phyloP scores from a whole-genome alignment of 2,113 vertebrate genomes.

The Pelobates fuscus region DNA sequence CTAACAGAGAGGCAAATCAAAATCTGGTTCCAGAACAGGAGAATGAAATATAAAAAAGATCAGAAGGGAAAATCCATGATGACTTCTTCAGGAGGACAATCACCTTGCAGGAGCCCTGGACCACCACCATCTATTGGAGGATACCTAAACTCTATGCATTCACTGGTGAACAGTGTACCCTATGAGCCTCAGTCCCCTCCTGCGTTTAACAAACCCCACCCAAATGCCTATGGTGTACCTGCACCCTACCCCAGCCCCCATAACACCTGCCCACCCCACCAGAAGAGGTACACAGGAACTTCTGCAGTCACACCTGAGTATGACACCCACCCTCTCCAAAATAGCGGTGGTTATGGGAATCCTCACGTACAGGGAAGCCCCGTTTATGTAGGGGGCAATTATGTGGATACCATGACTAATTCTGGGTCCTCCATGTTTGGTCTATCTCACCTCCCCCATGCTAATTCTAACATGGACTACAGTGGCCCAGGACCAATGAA shows the following conservation, averaged over 20 bases:
- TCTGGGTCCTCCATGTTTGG: conserved; percentile 91
- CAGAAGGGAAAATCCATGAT: conserved; percentile 95
- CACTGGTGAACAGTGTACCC: conserved; percentile 91
- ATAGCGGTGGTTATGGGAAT: conserved; percentile 88
- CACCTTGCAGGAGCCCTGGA: conserved; percentile 87
- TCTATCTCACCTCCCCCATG: conserved; percentile 88
- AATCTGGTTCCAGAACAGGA: conserved; percentile 99
- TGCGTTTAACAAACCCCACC: conserved; percentile 89
- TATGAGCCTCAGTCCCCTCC: conserved; percentile 92
- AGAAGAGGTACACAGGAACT: conserved; percentile 87
- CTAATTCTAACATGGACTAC: conserved; percentile 90
- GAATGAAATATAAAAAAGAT: conserved; percentile 99
- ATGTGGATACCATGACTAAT: conserved; percentile 88
- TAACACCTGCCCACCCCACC: conserved; percentile 87
- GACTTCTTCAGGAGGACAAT: conserved; percentile 93
- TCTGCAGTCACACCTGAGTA: conserved; percentile 89
- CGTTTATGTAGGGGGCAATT: conserved; percentile 92
- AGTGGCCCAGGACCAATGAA: conserved; percentile 87
- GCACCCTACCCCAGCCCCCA: conserved; percentile 85
- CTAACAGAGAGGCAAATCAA: conserved; percentile 98
- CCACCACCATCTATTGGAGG: conserved; percentile 79
- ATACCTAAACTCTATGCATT: conserved; percentile 97
- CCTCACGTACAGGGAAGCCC: conserved; percentile 95
- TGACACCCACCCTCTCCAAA: conserved; percentile 88
- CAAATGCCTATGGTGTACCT: conserved; percentile 85